These are phyloP conservation scores for Agriopis marginaria DNA, from an alignment of 2,888 invertebrate species.

Conservation along the genomic window DNA sequence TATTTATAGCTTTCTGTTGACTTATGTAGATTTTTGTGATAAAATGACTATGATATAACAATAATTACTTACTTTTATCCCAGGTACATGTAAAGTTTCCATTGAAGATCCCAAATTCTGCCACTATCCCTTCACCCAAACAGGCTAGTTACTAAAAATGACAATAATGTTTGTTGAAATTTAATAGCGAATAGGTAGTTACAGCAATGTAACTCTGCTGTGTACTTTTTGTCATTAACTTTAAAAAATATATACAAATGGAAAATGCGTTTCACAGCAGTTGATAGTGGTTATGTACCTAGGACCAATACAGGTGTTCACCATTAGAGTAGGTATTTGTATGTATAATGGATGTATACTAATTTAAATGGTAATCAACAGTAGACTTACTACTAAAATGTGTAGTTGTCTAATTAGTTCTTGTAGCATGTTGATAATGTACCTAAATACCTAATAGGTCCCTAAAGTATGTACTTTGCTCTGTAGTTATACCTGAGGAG, in stretches of 20 bases:
- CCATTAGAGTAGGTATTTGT: neutral
- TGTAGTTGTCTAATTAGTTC: neutral
- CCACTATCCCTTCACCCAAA: conserved; percentile 4
- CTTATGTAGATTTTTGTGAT: neutral
- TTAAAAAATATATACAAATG: neutral
- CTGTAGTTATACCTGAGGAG: neutral
- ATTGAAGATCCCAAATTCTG: conserved; percentile 13
- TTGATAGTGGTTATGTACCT: neutral
- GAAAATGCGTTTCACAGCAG: neutral
- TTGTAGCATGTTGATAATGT: neutral
- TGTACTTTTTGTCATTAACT: neutral
- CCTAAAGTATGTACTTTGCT: neutral
- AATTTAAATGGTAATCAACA: neutral
- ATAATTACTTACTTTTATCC: conserved; percentile 10
- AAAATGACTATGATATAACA: too few species aligned
- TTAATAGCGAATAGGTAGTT: neutral
- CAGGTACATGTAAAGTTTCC: conserved; percentile 11
- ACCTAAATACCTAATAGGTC: neutral
- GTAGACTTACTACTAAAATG: neutral
- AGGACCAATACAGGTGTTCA: neutral
- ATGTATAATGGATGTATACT: neutral
- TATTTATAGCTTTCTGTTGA: neutral
- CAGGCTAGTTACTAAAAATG: conserved; percentile 14
- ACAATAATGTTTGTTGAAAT: neutral
- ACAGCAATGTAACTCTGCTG: neutral